Percentiles rank a stretch among this genome's conserved stretches.
Evolutionary conservation across 2,797 vertebrate species (phyloP).

Genomic region (Serranus cabrilla): DNA sequence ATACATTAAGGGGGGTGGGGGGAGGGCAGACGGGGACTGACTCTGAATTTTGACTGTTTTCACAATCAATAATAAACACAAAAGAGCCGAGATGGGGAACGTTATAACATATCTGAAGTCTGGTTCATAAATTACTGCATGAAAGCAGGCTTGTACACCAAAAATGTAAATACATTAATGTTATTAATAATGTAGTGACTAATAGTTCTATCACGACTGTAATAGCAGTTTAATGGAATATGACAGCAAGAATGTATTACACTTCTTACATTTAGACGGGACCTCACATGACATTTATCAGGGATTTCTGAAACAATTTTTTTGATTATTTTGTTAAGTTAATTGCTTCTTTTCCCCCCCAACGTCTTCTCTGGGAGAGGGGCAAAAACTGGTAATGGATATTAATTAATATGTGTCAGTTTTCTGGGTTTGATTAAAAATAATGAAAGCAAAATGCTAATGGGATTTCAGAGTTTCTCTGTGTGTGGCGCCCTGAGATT

Average conservation of each 20-base stretch:
- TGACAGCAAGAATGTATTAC: constrained; percentile 90
- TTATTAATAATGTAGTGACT: constrained; percentile 99
- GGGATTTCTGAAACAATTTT: constrained; percentile 86
- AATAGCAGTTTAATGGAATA: constrained; percentile 92
- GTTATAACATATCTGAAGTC: constrained; percentile 97
- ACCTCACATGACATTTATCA: constrained; percentile 88
- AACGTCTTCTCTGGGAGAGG: constrained; percentile 80
- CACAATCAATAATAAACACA: constrained; percentile 99
- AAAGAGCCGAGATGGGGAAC: constrained; percentile 96
- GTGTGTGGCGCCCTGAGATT: constrained; percentile 84
- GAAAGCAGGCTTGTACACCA: constrained; percentile 99
- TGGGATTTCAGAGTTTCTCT: constrained; percentile 82
- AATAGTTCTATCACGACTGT: constrained; percentile 92
- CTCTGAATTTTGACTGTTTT: constrained; percentile 97
- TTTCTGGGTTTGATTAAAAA: constrained; percentile 88
- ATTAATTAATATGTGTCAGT: constrained; percentile 89
- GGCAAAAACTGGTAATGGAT: constrained; percentile 84
- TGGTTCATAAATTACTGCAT: constrained; percentile 99
- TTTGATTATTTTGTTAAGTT: constrained; percentile 89
- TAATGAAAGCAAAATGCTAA: constrained; percentile 87
- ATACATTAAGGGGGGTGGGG: constrained; percentile 85
- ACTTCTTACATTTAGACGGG: constrained; percentile 86
- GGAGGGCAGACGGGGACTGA: constrained; percentile 88
- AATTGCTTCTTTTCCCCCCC: constrained; percentile 85
- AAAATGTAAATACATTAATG: constrained; percentile 99